A percentile compares a stretch with the other conserved stretches of the same genome.
phyloP scores from a whole-genome alignment of 1,140 invertebrate genomes.

The Onthophagus taurus region DNA sequence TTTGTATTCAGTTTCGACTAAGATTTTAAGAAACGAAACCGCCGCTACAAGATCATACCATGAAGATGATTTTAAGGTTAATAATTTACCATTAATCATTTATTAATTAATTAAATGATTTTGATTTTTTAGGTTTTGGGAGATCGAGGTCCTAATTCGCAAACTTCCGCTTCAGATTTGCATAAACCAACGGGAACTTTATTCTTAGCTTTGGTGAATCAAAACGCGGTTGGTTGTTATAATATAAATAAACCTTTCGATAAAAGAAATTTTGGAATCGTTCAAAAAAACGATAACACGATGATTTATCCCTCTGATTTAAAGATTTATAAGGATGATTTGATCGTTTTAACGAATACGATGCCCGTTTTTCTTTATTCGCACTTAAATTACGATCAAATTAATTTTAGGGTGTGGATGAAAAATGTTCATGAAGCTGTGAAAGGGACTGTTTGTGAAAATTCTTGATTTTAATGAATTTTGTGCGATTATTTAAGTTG shows the following conservation, averaged over 20 bases:
- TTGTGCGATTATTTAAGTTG: too few relatives aligned
- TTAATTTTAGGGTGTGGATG: constrained; percentile 49
- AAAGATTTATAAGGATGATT: constrained; percentile 42
- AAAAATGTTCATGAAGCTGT: constrained; percentile 26
- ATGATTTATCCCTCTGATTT: constrained; percentile 55
- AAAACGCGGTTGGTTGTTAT: constrained; percentile 62
- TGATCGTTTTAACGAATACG: constrained; percentile 51
- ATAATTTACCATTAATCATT: neutral
- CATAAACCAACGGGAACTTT: constrained; percentile 45
- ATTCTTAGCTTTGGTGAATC: constrained; percentile 55
- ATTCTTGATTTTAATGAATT: neutral
- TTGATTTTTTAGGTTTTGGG: constrained; percentile 43
- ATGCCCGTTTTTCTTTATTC: constrained; percentile 51
- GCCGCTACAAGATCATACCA: constrained; percentile 49
- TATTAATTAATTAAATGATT: neutral
- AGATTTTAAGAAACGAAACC: constrained; percentile 49
- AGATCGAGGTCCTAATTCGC: constrained; percentile 46
- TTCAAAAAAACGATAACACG: constrained; percentile 45
- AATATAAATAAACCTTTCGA: constrained; percentile 47
- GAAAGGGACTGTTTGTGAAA: constrained; percentile 27
- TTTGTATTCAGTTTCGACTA: constrained; percentile 57
- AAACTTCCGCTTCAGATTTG: constrained; percentile 50
- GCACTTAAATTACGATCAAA: constrained; percentile 42
- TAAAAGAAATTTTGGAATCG: constrained; percentile 44
- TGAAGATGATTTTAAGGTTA: constrained; percentile 39